These are phyloP conservation scores for Tetramorium bicarinatum DNA, from an alignment of 2,888 invertebrate genomes.

Conservation along the genomic window DNA sequence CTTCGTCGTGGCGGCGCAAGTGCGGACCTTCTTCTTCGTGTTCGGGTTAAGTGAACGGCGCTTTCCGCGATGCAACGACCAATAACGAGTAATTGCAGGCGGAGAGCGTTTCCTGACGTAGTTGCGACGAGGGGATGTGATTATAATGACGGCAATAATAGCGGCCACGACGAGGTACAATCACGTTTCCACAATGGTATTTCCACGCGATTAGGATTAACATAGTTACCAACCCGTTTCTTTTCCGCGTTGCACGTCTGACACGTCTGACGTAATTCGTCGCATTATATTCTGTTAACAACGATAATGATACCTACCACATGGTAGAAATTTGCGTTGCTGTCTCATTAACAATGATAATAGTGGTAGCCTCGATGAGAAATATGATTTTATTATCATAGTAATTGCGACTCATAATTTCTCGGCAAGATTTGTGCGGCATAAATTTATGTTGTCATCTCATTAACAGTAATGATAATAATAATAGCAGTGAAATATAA, in stretches of 20 bases:
- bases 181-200: slow-evolving; percentile 31
- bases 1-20: slow-evolving; percentile 51
- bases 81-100: slow-evolving; percentile 53
- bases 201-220: slow-evolving; percentile 50
- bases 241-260: neutral
- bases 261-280: slow-evolving; percentile 17
- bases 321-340: slow-evolving; percentile 36
- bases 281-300: slow-evolving; percentile 40
- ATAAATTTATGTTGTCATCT: slow-evolving; percentile 28
- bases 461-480: slow-evolving; percentile 46
- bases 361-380: slow-evolving; percentile 34
- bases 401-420: slow-evolving; percentile 44
- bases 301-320: slow-evolving; percentile 35
- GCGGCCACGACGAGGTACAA: slow-evolving; percentile 10
- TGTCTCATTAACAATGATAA: slow-evolving; percentile 48
- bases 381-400: slow-evolving; percentile 50
- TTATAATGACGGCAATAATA: slow-evolving; percentile 47
- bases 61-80: slow-evolving; percentile 53
- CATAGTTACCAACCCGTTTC: slow-evolving; percentile 3
- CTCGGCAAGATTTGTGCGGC: slow-evolving; percentile 29
- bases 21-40: slow-evolving; percentile 55
- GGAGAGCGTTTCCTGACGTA: slow-evolving; percentile 36
- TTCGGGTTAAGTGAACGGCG: slow-evolving; percentile 53
- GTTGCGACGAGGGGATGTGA: slow-evolving; percentile 42
- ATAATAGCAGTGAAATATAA: slow-evolving; percentile 29